Conservation (phyloP, 2,113 vertebrate species). For the Odobenus rosmarus region DNA sequence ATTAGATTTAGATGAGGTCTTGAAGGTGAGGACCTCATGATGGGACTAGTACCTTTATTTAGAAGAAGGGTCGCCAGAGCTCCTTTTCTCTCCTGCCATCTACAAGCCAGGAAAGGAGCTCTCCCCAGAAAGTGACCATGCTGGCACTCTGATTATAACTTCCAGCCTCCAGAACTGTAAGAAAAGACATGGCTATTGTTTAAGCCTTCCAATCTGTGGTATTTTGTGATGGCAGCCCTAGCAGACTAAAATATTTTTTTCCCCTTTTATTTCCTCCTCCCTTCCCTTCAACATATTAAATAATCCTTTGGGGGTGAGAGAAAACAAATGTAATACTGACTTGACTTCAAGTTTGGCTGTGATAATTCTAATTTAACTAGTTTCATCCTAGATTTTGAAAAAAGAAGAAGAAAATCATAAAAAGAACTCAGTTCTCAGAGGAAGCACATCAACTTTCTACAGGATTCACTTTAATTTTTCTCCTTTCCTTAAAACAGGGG, state of each 20-base stretch:
- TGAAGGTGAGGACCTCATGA: neutral
- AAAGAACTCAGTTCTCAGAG: neutral
- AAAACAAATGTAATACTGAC: neutral
- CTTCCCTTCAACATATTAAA: neutral
- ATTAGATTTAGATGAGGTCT: neutral
- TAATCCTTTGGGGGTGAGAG: neutral
- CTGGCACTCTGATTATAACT: neutral
- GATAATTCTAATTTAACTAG: constrained; percentile 5
- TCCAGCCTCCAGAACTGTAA: neutral
- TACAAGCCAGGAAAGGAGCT: neutral
- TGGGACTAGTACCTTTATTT: neutral
- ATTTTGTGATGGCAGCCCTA: neutral
- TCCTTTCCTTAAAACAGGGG: neutral
- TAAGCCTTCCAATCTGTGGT: neutral
- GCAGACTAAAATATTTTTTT: neutral
- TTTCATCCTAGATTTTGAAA: neutral
- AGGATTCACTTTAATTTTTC: neutral
- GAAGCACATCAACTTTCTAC: neutral
- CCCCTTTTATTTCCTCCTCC: neutral
- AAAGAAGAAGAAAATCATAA: neutral
- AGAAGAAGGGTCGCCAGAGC: neutral
- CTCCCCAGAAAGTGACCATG: neutral
- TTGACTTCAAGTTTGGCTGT: neutral
- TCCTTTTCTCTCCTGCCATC: neutral
- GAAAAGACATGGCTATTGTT: neutral